These are phyloP conservation scores for Odontomyia ornata DNA, from an alignment of 2,888 invertebrate genomes.

Conservation along the genomic window DNA sequence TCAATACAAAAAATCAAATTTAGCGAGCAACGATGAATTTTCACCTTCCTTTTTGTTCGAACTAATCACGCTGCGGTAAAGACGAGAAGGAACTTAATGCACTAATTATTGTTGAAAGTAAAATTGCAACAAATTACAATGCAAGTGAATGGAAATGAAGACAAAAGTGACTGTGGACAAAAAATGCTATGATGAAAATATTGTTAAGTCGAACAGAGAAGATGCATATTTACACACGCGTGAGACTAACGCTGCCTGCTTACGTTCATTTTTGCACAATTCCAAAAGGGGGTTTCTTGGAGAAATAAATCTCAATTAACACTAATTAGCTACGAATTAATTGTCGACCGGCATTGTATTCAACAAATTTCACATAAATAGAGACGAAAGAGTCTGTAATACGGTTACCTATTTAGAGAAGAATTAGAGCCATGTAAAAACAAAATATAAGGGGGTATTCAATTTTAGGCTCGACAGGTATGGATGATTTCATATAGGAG, in stretches of 20 bases:
- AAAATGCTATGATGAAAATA: slow-evolving; percentile 19
- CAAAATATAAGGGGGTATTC: no score
- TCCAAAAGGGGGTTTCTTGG: not conserved
- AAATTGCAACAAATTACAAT: slow-evolving; percentile 3
- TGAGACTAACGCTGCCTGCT: not conserved
- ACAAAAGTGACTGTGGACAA: not conserved
- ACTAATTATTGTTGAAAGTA: slow-evolving; percentile 17
- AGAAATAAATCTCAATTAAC: slow-evolving; percentile 31
- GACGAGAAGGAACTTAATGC: slow-evolving; percentile 8
- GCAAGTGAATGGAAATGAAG: slow-evolving; percentile 13
- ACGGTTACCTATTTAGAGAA: no score
- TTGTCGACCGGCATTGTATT: not conserved
- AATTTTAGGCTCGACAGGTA: no score
- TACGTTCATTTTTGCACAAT: slow-evolving; percentile 4
- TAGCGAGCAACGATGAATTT: no score
- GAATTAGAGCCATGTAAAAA: no score
- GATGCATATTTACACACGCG: not conserved
- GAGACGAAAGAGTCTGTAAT: no score
- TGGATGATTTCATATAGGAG: no score
- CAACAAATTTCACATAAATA: no score
- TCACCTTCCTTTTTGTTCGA: no score
- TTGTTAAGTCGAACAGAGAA: not conserved
- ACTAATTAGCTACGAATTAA: slow-evolving; percentile 12
- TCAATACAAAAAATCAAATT: no score
- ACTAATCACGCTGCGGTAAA: no score